A percentile compares a stretch with the other conserved stretches of the same genome.
Conservation (phyloP, 23 tunicate species). For the Trididemnum nubilum region DNA sequence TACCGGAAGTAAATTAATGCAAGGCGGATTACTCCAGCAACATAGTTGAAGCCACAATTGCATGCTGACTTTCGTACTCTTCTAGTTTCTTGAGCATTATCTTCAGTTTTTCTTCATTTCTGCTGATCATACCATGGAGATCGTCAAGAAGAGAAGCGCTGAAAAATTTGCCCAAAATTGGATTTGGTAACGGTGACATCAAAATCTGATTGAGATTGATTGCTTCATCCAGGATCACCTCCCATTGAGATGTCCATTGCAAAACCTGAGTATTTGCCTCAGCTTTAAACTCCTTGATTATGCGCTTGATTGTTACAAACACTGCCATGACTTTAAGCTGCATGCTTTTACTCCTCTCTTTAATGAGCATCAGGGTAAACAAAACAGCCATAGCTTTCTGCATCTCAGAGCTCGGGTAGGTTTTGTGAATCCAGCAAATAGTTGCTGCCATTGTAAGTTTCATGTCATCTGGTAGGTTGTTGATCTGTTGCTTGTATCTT, state of each 20-base stretch:
- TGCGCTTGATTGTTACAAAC: neutral
- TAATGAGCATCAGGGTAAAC: conserved; percentile 6
- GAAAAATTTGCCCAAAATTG: conserved; percentile 18
- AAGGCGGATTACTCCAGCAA: no score
- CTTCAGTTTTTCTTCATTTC: neutral
- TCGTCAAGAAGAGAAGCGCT: conserved; percentile 2
- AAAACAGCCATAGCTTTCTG: conserved; percentile 7
- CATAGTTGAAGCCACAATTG: neutral
- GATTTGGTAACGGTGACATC: conserved; percentile 28
- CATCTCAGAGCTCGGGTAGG: neutral
- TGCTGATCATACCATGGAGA: neutral
- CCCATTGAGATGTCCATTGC: conserved; percentile 29
- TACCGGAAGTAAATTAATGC: no score
- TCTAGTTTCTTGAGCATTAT: neutral
- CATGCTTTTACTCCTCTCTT: neutral
- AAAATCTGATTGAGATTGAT: conserved; percentile 23
- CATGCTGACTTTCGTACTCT: neutral
- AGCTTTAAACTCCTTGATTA: neutral
- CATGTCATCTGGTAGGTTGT: conserved; percentile 31
- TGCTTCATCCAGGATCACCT: conserved; percentile 28
- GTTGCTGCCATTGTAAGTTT: conserved; percentile 36
- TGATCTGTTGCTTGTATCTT: neutral
- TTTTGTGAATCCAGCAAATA: conserved; percentile 21
- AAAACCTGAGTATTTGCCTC: conserved; percentile 6
- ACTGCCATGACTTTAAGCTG: neutral